Conservation (phyloP, 2,888 invertebrate genomes). For the Chrysomela aeneicollis region DNA sequence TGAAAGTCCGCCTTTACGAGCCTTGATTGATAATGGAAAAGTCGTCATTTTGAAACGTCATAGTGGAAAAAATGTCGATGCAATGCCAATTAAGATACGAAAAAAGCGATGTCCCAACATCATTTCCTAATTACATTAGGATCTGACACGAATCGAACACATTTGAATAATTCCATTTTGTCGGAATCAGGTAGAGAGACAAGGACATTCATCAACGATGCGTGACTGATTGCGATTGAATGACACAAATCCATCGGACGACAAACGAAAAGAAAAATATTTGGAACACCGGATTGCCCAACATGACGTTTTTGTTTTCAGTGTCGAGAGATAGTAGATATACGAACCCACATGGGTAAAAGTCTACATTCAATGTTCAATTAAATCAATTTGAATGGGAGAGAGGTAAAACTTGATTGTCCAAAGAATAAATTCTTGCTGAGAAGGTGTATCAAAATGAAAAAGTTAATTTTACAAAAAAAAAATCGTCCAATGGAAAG, state of each 20-base stretch:
- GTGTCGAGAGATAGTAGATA: too few relatives aligned
- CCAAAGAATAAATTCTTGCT: too few relatives aligned
- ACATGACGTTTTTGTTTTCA: neutral
- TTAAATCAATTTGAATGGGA: too few relatives aligned
- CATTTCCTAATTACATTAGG: slow-evolving; percentile 43
- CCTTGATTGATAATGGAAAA: neutral
- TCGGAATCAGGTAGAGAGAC: slow-evolving; percentile 43
- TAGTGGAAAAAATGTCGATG: slow-evolving; percentile 22
- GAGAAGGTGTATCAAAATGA: too few relatives aligned
- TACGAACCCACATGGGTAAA: too few relatives aligned
- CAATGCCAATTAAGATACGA: slow-evolving; percentile 29
- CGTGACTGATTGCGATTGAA: slow-evolving; percentile 57
- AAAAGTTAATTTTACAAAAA: too few relatives aligned
- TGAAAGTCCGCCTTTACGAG: too few relatives aligned
- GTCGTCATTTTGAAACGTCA: too few relatives aligned
- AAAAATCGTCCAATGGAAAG: too few relatives aligned
- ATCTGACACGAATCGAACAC: slow-evolving; percentile 47
- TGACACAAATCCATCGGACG: slow-evolving; percentile 54
- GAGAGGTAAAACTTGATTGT: too few relatives aligned
- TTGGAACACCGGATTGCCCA: slow-evolving; percentile 9
- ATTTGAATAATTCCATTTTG: slow-evolving; percentile 49
- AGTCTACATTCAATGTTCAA: too few relatives aligned
- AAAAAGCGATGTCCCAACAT: slow-evolving; percentile 40
- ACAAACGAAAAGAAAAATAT: slow-evolving; percentile 31
- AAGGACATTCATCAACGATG: slow-evolving; percentile 53